phyloP scores from a whole-genome alignment of 2,888 invertebrate genomes.

The Dioctria linearis region DNA sequence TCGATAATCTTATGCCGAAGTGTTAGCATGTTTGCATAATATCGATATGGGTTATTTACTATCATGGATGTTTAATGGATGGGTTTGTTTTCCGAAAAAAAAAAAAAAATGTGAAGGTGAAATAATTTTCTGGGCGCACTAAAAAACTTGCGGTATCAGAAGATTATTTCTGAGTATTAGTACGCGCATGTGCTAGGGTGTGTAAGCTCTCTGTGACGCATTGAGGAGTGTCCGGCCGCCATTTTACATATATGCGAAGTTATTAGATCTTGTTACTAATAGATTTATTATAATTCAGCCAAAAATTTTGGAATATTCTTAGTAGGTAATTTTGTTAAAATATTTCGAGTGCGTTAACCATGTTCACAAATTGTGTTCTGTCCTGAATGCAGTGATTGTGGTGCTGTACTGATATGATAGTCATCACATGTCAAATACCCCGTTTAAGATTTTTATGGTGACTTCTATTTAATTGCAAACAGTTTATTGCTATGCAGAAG shows the following conservation, averaged over 20 bases:
- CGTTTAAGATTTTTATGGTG: neutral
- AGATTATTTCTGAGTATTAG: conserved; percentile 30
- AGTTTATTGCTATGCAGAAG: neutral
- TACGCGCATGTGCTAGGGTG: conserved; percentile 51
- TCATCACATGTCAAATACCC: conserved; percentile 39
- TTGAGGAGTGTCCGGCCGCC: conserved; percentile 76
- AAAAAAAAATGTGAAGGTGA: conserved; percentile 38
- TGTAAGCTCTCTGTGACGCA: conserved; percentile 72
- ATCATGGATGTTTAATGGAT: conserved; percentile 27
- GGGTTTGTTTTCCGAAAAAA: conserved; percentile 13
- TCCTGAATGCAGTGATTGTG: too few species aligned
- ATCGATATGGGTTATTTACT: neutral
- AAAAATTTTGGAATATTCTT: neutral
- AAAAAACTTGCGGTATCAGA: conserved; percentile 43
- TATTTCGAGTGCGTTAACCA: neutral
- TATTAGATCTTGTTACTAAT: conserved; percentile 49
- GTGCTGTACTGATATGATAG: conserved; percentile 22
- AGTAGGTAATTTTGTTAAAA: conserved; percentile 29
- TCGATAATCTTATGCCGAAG: conserved; percentile 21
- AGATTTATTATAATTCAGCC: conserved; percentile 18
- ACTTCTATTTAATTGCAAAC: neutral
- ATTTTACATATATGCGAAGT: conserved; percentile 69
- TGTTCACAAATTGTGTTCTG: too few species aligned
- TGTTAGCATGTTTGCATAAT: neutral
- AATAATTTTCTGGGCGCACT: conserved; percentile 48